Evolutionary conservation across 2,888 invertebrate species (phyloP).

Genomic region (Horisme vitalbata): DNA sequence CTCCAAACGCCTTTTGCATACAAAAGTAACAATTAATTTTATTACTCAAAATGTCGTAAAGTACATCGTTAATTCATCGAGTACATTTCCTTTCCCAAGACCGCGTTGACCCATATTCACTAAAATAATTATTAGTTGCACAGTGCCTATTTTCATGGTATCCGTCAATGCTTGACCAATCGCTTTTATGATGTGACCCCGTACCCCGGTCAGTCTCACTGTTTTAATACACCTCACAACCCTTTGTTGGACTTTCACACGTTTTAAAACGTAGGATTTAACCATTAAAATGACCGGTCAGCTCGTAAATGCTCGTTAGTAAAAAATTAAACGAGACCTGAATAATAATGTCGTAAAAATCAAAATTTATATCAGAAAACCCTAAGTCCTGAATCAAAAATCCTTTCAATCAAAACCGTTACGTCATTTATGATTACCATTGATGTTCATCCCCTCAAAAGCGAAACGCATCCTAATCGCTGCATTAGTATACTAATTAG

Average conservation of each 20-base stretch:
- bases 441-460: conserved; percentile 18
- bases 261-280: conserved; percentile 71
- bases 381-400: conserved; percentile 12
- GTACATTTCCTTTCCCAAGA: conserved; percentile 73
- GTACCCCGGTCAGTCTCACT: conserved; percentile 54
- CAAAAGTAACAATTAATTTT: conserved; percentile 26
- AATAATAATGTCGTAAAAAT: conserved; percentile 77
- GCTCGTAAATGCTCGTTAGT: conserved; percentile 66
- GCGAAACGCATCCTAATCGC: conserved; percentile 40
- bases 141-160: conserved; percentile 27
- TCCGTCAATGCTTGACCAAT: conserved; percentile 76
- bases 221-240: conserved; percentile 51
- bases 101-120: conserved; percentile 70
- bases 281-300: conserved; percentile 63
- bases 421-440: conserved; percentile 2
- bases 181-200: conserved; percentile 65
- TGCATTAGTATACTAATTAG: conserved; percentile 45
- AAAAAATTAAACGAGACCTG: conserved; percentile 53
- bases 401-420: conserved; percentile 28
- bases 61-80: conserved; percentile 22
- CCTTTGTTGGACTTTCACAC: conserved; percentile 76
- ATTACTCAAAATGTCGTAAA: conserved; percentile 26
- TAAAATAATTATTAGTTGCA: conserved; percentile 50
- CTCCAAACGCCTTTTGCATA: conserved; percentile 16
- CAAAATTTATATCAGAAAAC: conserved; percentile 54